Percentiles rank a stretch among this genome's conserved stretches.
These are phyloP conservation scores for Meloe dianella DNA, from an alignment of 2,888 invertebrate species.

Conservation along the genomic window DNA sequence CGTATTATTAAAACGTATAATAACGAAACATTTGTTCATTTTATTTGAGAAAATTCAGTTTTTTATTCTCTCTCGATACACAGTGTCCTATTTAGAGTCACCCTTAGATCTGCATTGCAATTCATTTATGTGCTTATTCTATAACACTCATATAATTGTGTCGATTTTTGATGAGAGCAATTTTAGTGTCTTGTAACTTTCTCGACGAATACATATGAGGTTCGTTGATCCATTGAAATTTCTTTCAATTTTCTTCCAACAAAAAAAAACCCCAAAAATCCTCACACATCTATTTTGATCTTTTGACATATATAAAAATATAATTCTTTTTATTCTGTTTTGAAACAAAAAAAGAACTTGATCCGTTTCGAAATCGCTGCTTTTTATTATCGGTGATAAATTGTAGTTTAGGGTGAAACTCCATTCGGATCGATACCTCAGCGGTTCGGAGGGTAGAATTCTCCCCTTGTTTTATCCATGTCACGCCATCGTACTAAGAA, in stretches of 20 bases:
- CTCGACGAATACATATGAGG: not conserved
- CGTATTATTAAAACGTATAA: not conserved
- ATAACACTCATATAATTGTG: not conserved
- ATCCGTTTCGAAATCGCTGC: constrained; percentile 13
- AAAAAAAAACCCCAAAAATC: not conserved
- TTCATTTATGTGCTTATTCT: no score
- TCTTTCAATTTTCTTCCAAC: not conserved
- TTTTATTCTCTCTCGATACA: no score
- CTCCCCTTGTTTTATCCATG: constrained; percentile 3
- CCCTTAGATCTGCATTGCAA: no score
- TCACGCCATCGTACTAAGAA: not conserved
- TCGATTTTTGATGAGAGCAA: not conserved
- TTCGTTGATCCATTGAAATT: not conserved
- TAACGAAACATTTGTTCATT: no score
- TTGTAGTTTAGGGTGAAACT: constrained; percentile 25
- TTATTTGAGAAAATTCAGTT: no score
- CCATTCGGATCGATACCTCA: not conserved
- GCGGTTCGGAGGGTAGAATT: not conserved
- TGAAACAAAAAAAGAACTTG: not conserved
- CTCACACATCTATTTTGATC: not conserved
- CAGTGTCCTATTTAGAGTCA: no score
- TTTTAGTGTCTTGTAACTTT: not conserved
- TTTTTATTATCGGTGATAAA: constrained; percentile 31
- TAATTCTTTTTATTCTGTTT: not conserved
- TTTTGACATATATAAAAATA: not conserved